Conservation (phyloP, 2,113 vertebrate genomes). For the Hippocampus barbouri region DNA sequence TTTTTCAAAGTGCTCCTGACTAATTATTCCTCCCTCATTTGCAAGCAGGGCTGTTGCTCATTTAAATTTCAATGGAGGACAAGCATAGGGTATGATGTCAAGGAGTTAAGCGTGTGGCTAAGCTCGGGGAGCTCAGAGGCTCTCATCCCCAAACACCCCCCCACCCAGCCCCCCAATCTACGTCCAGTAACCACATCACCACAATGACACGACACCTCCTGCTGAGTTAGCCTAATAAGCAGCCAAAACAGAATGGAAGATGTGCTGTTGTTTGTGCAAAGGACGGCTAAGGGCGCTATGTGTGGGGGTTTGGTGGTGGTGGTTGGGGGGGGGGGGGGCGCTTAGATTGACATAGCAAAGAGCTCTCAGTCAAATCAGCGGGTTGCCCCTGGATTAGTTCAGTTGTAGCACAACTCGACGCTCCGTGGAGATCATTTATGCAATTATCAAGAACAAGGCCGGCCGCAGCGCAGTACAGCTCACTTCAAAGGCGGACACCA, state of each 20-base stretch:
- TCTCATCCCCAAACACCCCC: conserved; percentile 65
- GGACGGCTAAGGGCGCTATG: not conserved
- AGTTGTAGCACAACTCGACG: conserved; percentile 69
- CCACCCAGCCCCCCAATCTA: not conserved
- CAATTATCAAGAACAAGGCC: conserved; percentile 83
- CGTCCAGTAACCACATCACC: conserved; percentile 51
- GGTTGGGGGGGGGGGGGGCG: not conserved
- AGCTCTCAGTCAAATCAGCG: conserved; percentile 74
- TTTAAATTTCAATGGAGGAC: conserved; percentile 73
- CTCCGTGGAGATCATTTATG: conserved; percentile 81
- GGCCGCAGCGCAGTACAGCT: conserved; percentile 69
- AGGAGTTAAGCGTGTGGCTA: conserved; percentile 68
- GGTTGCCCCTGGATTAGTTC: conserved; percentile 75
- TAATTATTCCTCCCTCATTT: conserved; percentile 79
- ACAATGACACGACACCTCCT: conserved; percentile 60
- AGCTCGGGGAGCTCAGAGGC: conserved; percentile 53
- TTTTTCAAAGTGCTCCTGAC: conserved; percentile 73
- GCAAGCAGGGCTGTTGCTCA: conserved; percentile 60
- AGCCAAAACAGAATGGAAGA: conserved; percentile 67
- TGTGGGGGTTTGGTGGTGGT: not conserved
- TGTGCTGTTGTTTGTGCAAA: conserved; percentile 49
- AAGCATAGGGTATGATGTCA: conserved; percentile 54
- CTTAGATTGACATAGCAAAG: conserved; percentile 44
- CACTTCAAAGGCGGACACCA: conserved; percentile 76
- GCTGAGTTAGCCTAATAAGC: conserved; percentile 68